Base-by-base conservation (phyloP, 1,140 invertebrate species). In the Tetraneura akinire region DNA sequence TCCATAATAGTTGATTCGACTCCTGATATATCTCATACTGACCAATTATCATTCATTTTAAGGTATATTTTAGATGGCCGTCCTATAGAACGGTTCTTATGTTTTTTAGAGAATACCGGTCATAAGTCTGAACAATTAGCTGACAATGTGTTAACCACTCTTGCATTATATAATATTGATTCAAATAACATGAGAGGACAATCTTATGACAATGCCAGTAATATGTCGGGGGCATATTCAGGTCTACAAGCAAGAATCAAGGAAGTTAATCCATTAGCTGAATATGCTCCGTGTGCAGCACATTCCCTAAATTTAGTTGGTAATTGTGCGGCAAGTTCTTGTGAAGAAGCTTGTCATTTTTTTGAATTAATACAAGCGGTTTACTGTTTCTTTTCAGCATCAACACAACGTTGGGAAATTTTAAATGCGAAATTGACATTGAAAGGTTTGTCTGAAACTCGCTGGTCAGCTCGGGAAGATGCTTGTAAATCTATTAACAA, bases 241-340 rank as follows among this genome's bases (percentile, higher is more conserved):
- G 60, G 60, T 8, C 26, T 64, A 64, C 60, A 64, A 5, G 29
- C 60, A 64, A 37, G 37, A 62, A 62, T 81, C 45, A 78, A 66
- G 18, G 14, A 66, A 32, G 21, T 53, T 66, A 57, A 78, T 68
- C n/a, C 49, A 80, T 23, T 74, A 37, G 53, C 45, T 53, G 47
- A 21, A 14, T 55, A 73, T 51, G 13, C 70, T 53, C 51, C 66
- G 16, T 81, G 71, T 73, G 76, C 57, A 74, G 68, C 68, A 18
- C 68, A 71, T 23, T 71, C 42, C 29, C 5, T 71, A 71, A 71
- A 71, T 71, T 71, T 71, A 23, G 68, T 71, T 47, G 68, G 68
- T 47, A 71, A n/a, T 71, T 51, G 37, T 51, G 68, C 68, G 1
- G 68, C 68, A 64, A 64, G 5, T 64, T 64, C 26, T n/a, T 64